Conservation (phyloP, 2,113 vertebrate genomes). For the Danionella cerebrum region DNA sequence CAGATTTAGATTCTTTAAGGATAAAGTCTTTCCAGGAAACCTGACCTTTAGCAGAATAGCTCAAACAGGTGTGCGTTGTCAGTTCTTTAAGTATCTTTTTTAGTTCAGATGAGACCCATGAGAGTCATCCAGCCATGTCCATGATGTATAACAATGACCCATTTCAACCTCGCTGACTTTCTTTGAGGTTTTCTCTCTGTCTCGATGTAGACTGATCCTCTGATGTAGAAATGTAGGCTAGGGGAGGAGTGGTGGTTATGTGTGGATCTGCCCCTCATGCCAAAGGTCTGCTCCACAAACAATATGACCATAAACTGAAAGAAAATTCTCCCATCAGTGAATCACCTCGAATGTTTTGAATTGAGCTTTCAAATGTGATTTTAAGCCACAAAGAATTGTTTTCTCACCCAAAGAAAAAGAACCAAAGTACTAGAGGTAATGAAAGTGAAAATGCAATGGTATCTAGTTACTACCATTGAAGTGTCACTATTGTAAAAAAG, state of each 20-base stretch:
- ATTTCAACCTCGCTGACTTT: slow-evolving; percentile 6
- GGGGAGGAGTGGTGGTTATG: not conserved
- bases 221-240: slow-evolving; percentile 1
- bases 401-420: too few species aligned
- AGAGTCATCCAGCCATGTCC: slow-evolving; percentile 12
- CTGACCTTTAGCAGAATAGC: slow-evolving; percentile 14
- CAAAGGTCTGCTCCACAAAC: not conserved
- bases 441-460: too few species aligned
- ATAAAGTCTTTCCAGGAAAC: not conserved
- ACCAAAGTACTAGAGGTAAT: too few species aligned
- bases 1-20: not conserved
- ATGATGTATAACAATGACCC: slow-evolving; percentile 24
- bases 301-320: not conserved
- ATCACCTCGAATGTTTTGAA: too few species aligned
- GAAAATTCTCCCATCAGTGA: not conserved
- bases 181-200: not conserved
- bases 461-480: too few species aligned
- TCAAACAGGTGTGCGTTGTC: slow-evolving; percentile 23
- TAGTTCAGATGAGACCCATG: slow-evolving; percentile 12
- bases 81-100: not conserved
- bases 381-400: too few species aligned
- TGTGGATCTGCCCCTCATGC: not conserved
- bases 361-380: too few species aligned
- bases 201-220: not conserved
- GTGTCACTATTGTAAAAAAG: too few species aligned